Conservation (phyloP, 2,113 vertebrate genomes). For the Galbula dea region DNA sequence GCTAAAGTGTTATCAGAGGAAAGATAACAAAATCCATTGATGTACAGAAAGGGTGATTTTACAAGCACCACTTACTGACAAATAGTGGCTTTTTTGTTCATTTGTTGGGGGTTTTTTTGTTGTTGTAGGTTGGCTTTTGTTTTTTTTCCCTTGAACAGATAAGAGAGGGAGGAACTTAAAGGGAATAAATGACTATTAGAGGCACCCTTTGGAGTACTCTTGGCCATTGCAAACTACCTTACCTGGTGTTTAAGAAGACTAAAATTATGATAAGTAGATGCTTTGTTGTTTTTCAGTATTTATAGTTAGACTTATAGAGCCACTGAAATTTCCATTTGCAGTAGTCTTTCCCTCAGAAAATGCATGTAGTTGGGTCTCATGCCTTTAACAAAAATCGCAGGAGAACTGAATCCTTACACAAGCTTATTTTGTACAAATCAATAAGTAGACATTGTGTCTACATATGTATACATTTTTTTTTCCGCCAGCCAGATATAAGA, state of each 20-base stretch:
- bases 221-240: neutral
- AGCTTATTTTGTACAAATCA: neutral
- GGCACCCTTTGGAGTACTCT: neutral
- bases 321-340: neutral
- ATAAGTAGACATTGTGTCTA: neutral
- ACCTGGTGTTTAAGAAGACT: neutral
- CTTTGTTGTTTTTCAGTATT: neutral
- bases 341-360: neutral
- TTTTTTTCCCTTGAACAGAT: neutral
- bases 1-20: neutral
- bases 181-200: neutral
- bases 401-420: neutral
- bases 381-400: neutral
- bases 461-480: neutral
- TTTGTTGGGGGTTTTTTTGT: no score
- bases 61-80: neutral
- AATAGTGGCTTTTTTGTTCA: neutral
- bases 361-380: neutral
- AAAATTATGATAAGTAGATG: neutral
- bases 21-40: neutral
- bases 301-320: neutral
- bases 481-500: neutral
- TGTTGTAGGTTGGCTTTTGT: neutral
- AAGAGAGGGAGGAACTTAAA: neutral
- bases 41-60: neutral